phyloP scores from a whole-genome alignment of 2,113 vertebrate genomes.

The Hippocampus zosterae region DNA sequence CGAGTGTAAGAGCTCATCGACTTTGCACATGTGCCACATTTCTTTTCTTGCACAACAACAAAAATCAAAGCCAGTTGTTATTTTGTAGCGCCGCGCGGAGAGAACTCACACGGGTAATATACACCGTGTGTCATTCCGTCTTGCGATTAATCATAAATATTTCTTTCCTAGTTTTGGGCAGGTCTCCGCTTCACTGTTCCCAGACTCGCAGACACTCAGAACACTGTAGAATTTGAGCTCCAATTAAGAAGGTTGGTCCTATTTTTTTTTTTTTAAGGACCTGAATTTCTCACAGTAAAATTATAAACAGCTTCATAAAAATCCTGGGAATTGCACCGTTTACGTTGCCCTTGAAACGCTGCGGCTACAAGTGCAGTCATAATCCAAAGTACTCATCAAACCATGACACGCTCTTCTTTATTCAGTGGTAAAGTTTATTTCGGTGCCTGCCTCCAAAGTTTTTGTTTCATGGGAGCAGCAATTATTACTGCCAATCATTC shows the following conservation, averaged over 20 bases:
- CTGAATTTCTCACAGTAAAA: no score
- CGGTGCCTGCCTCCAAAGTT: no score
- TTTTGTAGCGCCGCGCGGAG: background rate
- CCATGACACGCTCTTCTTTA: no score
- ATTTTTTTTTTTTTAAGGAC: background rate
- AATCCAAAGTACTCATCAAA: no score
- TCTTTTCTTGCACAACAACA: background rate
- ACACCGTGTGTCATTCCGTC: background rate
- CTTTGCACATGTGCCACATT: no score
- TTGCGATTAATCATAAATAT: background rate
- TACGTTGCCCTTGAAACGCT: no score
- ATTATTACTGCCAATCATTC: no score
- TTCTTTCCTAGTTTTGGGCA: conserved; percentile 68
- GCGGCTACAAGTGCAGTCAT: no score
- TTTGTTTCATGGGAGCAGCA: no score
- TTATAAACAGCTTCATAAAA: no score
- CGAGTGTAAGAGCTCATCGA: conserved; percentile 70
- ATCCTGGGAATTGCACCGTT: no score
- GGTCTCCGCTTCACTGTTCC: conserved; percentile 82
- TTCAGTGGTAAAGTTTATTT: no score
- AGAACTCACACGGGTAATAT: background rate
- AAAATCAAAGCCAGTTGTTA: conserved; percentile 10
- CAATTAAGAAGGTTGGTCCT: conserved; percentile 78
- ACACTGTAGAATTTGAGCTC: conserved; percentile 76
- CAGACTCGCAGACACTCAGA: conserved; percentile 69